phyloP scores from a whole-genome alignment of 2,797 vertebrate species.

The Etheostoma nigrum region DNA sequence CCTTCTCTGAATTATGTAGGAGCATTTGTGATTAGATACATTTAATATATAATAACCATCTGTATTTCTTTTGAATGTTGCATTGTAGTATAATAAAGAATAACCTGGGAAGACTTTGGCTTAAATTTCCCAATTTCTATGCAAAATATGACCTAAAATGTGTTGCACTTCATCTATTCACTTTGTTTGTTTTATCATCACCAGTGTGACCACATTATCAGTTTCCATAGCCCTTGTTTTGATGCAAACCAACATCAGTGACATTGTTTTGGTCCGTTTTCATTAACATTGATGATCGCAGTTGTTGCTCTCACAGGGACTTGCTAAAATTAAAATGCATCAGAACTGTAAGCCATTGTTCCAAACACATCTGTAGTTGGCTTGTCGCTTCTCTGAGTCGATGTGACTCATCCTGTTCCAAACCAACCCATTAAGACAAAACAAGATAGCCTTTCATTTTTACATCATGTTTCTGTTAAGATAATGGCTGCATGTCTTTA shows the following conservation, averaged over 20 bases:
- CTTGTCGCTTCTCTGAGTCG: neutral
- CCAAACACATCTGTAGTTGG: constrained; percentile 4
- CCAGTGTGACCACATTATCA: neutral
- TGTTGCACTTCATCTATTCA: neutral
- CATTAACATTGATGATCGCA: neutral
- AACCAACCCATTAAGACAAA: neutral
- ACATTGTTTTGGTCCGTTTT: neutral
- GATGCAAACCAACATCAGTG: neutral
- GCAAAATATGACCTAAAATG: neutral
- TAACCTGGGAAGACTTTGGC: neutral
- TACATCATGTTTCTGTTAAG: neutral
- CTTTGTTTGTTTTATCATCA: neutral
- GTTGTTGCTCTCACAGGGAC: neutral
- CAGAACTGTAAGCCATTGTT: neutral
- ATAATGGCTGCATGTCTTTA: constrained; percentile 14
- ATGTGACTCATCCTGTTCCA: constrained; percentile 4
- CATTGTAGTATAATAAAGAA: constrained; percentile 15
- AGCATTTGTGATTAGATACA: constrained; percentile 43
- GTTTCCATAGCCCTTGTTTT: neutral
- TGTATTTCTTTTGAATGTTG: neutral
- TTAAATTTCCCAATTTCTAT: neutral
- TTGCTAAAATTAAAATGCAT: constrained; percentile 8
- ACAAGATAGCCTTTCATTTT: constrained; percentile 9
- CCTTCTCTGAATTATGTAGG: constrained; percentile 18
- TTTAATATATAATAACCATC: constrained; percentile 5